These are phyloP conservation scores for Dynastes hyllus DNA, from an alignment of 2,888 invertebrate genomes.

Conservation along the genomic window DNA sequence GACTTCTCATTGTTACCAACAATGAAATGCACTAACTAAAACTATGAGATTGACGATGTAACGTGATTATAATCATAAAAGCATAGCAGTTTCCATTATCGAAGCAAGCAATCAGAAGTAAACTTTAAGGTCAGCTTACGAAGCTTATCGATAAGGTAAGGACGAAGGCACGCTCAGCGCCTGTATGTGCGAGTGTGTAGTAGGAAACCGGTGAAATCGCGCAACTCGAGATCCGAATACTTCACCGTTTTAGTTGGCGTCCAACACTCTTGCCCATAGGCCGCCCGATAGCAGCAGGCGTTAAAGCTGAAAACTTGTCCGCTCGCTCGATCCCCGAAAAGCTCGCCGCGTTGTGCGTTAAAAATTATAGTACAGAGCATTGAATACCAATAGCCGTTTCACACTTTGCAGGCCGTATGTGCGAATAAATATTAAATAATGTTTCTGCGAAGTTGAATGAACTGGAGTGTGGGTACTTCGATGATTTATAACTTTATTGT, in stretches of 20 bases:
- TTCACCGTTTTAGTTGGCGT: conserved; percentile 37
- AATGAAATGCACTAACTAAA: no score
- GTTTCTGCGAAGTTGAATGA: background rate
- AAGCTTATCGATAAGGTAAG: no score
- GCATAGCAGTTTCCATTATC: no score
- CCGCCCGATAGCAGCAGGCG: background rate
- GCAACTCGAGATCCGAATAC: conserved; percentile 18
- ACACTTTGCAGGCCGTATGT: background rate
- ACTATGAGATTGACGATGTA: no score
- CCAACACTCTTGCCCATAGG: conserved; percentile 12
- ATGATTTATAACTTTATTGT: background rate
- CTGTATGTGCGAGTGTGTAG: background rate
- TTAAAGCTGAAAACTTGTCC: background rate
- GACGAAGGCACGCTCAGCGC: background rate
- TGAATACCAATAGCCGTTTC: background rate
- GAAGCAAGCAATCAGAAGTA: no score
- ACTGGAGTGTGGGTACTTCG: background rate
- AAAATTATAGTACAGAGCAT: conserved; percentile 1
- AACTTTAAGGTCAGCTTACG: no score
- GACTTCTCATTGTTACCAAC: no score
- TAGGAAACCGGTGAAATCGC: conserved; percentile 4
- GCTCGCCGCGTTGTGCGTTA: conserved; percentile 3
- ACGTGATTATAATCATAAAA: no score
- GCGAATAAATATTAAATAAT: background rate
- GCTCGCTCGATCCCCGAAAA: background rate